phyloP scores from a whole-genome alignment of 1,140 invertebrate species.

The Sminthurinus signatus region DNA sequence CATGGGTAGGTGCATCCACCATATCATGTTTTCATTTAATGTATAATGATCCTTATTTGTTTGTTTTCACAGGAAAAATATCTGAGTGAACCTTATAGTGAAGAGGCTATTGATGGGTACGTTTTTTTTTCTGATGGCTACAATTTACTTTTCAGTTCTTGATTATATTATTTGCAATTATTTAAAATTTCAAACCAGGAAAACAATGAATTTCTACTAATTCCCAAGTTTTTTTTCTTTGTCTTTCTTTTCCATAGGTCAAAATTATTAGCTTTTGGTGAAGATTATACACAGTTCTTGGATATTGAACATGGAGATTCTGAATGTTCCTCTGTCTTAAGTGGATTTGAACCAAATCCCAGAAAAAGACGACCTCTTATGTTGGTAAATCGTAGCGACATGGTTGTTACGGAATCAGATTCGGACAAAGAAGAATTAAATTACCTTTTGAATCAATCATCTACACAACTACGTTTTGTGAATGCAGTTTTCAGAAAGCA shows the following conservation, averaged over 20 bases:
- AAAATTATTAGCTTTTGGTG: constrained; percentile 74
- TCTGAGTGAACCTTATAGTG: constrained; percentile 82
- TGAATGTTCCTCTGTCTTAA: constrained; percentile 36
- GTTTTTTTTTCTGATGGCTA: constrained; percentile 49
- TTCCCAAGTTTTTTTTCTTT: too few relatives aligned
- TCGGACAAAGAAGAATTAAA: constrained; percentile 59
- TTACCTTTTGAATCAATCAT: constrained; percentile 53
- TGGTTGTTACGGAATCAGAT: constrained; percentile 52
- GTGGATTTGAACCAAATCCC: constrained; percentile 36
- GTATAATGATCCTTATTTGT: too few relatives aligned
- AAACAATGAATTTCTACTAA: too few relatives aligned
- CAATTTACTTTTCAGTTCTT: too few relatives aligned
- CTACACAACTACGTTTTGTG: constrained; percentile 51
- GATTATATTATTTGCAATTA: too few relatives aligned
- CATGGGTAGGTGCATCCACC: too few relatives aligned
- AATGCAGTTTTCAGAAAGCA: constrained; percentile 53
- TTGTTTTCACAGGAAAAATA: constrained; percentile 70
- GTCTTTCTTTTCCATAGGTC: too few relatives aligned
- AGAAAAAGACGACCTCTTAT: constrained; percentile 35
- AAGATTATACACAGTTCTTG: constrained; percentile 80
- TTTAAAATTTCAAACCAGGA: too few relatives aligned
- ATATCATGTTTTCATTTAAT: too few relatives aligned
- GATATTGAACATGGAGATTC: constrained; percentile 50
- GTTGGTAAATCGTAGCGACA: constrained; percentile 38
- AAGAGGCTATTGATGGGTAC: constrained; percentile 72